These are phyloP conservation scores for Ormyrus rosae DNA, from an alignment of 2,888 invertebrate species.

Conservation along the genomic window DNA sequence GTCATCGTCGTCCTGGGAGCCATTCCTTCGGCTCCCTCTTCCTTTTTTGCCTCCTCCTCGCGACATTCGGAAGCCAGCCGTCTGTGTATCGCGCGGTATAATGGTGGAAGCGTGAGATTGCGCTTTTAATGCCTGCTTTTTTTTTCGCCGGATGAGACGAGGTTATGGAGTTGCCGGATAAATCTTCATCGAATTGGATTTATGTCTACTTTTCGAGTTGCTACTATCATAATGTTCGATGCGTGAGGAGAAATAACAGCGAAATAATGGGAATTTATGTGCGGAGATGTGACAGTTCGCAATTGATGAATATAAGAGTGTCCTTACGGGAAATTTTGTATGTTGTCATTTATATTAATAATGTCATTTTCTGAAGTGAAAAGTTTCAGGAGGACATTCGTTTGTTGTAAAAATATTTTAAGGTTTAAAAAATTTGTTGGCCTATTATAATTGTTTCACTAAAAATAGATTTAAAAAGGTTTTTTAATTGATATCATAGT, in stretches of 20 bases:
- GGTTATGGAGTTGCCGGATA: slow-evolving; percentile 1
- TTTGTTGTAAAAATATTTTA: too few species aligned
- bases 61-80: slow-evolving; percentile 12
- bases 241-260: not conserved
- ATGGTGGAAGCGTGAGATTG: slow-evolving; percentile 53
- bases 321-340: too few species aligned
- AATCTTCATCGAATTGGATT: slow-evolving; percentile 37
- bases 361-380: too few species aligned
- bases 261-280: not conserved
- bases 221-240: not conserved
- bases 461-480: too few species aligned
- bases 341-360: too few species aligned
- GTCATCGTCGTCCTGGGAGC: slow-evolving; percentile 52
- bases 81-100: slow-evolving; percentile 38
- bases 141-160: not conserved
- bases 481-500: too few species aligned
- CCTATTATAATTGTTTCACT: too few species aligned
- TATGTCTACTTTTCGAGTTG: slow-evolving; percentile 12
- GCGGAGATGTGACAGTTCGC: too few species aligned
- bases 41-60: not conserved
- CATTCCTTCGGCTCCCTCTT: slow-evolving; percentile 31
- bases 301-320: too few species aligned
- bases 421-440: too few species aligned
- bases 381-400: too few species aligned
- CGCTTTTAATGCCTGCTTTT: slow-evolving; percentile 40